A percentile compares a stretch with the other conserved stretches of the same genome.
Evolutionary conservation across 2,888 invertebrate genomes (phyloP).

Genomic region (Drosophila flavopinicola): DNA sequence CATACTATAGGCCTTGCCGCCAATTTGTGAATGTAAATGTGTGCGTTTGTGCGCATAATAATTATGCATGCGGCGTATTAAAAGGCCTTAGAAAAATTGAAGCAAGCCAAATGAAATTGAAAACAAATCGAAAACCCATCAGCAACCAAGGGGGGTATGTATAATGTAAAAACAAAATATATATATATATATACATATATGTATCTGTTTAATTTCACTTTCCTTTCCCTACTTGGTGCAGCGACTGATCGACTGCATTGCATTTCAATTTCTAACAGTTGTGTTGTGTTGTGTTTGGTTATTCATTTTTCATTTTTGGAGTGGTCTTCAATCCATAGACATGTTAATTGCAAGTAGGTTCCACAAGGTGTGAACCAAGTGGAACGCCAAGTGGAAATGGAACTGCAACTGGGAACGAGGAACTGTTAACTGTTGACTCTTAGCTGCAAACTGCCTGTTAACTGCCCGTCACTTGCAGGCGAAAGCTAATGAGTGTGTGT

Average conservation of each 20-base stretch:
- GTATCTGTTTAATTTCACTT: conserved; percentile 64
- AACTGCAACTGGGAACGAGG: conserved; percentile 28
- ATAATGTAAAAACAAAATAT: not conserved
- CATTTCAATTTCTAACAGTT: conserved; percentile 63
- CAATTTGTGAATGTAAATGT: conserved; percentile 14
- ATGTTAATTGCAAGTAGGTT: conserved; percentile 61
- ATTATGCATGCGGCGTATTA: conserved; percentile 74
- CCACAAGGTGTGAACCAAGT: conserved; percentile 43
- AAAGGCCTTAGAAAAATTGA: conserved; percentile 71
- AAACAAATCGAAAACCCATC: conserved; percentile 62
- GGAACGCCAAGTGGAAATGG: conserved; percentile 38
- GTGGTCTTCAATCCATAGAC: conserved; percentile 59
- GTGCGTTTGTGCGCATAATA: conserved; percentile 46
- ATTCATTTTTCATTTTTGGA: conserved; percentile 44
- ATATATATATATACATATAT: not conserved
- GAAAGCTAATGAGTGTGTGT: conserved; percentile 58
- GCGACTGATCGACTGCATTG: conserved; percentile 65
- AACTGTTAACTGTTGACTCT: conserved; percentile 10
- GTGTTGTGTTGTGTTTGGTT: too few relatives aligned
- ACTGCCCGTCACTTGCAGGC: conserved; percentile 42
- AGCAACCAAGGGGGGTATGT: conserved; percentile 3
- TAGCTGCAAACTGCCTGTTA: conserved; percentile 6
- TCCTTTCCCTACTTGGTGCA: conserved; percentile 68
- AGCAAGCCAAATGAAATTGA: conserved; percentile 66
- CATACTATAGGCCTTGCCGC: conserved; percentile 57